A percentile compares a stretch with the other conserved stretches of the same genome.
These are phyloP conservation scores for Epirrhoe tristata DNA, from an alignment of 2,888 invertebrate genomes.

Conservation along the genomic window DNA sequence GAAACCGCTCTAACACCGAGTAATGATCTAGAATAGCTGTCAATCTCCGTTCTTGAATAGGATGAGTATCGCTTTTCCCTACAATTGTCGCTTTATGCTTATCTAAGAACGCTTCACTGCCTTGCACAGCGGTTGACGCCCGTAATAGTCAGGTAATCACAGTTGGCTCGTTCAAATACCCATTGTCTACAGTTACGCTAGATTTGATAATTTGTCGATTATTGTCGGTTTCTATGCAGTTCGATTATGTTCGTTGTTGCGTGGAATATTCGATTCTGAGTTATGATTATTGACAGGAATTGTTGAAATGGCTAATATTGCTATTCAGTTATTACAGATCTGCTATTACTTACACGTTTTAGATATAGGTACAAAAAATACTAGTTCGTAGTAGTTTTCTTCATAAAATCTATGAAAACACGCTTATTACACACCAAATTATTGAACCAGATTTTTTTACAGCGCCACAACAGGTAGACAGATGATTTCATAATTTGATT, in stretches of 20 bases:
- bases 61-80: slow-evolving; percentile 17
- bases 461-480: no score
- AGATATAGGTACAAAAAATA: not conserved
- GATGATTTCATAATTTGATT: no score
- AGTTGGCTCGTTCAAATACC: slow-evolving; percentile 51
- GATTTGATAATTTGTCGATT: slow-evolving; percentile 64
- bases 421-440: no score
- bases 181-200: slow-evolving; percentile 65
- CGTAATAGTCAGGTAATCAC: slow-evolving; percentile 63
- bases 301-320: slow-evolving; percentile 11
- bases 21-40: not conserved
- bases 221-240: slow-evolving; percentile 44
- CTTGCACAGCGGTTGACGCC: slow-evolving; percentile 65
- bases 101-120: slow-evolving; percentile 70
- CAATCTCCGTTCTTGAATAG: not conserved
- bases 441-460: no score
- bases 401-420: no score
- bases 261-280: slow-evolving; percentile 32
- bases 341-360: not conserved
- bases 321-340: slow-evolving; percentile 17
- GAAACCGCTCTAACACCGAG: no score
- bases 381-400: no score
- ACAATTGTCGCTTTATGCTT: slow-evolving; percentile 53
- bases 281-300: slow-evolving; percentile 26
- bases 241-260: slow-evolving; percentile 33